Percentiles rank a stretch among this genome's conserved stretches.
Evolutionary conservation across 2,113 vertebrate species (phyloP).

Genomic region (Antigone vipio): DNA sequence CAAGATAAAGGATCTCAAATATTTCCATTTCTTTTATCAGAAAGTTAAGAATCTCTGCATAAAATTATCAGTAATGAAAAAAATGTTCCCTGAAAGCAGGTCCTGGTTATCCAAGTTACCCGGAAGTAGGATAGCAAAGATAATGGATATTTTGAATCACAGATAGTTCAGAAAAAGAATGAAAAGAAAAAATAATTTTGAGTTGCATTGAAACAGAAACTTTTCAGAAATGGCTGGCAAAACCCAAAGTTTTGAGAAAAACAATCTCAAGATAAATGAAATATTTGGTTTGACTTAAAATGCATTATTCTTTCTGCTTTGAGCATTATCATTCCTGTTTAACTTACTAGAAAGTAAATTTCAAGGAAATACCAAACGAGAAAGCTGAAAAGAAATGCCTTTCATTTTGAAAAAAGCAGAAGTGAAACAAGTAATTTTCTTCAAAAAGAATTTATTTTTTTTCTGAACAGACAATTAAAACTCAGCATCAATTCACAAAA

Average conservation of each 20-base stretch:
- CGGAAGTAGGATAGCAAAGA: not conserved
- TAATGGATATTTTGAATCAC: not conserved
- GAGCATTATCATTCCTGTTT: not conserved
- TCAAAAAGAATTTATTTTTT: not conserved
- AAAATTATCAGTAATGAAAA: not conserved
- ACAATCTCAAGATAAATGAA: not conserved
- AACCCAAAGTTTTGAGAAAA: not conserved
- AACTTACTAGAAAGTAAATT: not conserved
- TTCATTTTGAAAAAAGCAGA: not conserved
- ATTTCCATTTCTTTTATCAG: not conserved
- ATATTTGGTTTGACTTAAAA: not conserved
- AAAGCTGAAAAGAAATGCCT: not conserved
- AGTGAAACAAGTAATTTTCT: not conserved
- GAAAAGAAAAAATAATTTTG: not conserved
- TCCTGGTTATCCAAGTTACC: not conserved
- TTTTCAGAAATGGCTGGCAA: not conserved
- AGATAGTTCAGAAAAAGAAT: not conserved
- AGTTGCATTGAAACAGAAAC: not conserved
- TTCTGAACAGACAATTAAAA: not conserved
- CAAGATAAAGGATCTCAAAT: not conserved
- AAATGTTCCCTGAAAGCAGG: not conserved
- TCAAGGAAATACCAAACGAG: not conserved
- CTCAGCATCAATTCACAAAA: not conserved
- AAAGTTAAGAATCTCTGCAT: not conserved
- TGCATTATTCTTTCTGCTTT: not conserved